A percentile compares a stretch with the other conserved stretches of the same genome.
These are phyloP conservation scores for Loripinus fragilis DNA, from an alignment of 2,888 invertebrate species.

Conservation along the genomic window DNA sequence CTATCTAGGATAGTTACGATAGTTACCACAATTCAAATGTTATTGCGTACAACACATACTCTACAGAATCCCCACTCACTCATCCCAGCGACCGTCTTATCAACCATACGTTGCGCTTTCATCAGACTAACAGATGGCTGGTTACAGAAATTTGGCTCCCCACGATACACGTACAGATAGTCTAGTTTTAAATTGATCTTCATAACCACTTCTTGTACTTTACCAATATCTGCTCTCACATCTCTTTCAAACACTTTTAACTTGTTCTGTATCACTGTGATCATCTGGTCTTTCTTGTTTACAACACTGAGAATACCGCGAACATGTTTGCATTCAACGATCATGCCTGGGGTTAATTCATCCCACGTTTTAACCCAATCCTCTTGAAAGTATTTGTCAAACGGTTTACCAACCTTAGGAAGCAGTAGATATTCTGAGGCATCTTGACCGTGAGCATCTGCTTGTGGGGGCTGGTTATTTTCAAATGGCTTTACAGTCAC, in stretches of 20 bases:
- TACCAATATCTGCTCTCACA: not conserved
- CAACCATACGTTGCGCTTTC: not conserved
- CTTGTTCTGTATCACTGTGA: conserved; percentile 33
- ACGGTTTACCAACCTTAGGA: conserved; percentile 15
- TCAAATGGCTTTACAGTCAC: not conserved
- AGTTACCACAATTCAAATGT: not conserved
- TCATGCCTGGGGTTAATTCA: conserved; percentile 31
- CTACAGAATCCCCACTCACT: conserved; percentile 19
- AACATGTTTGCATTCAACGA: conserved; percentile 26
- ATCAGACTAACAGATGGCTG: not conserved
- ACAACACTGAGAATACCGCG: conserved; percentile 28
- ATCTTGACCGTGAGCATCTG: not conserved
- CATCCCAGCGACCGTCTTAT: not conserved
- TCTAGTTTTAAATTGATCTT: not conserved
- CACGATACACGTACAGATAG: not conserved
- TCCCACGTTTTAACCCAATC: conserved; percentile 25
- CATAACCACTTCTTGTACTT: not conserved
- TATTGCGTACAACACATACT: not conserved
- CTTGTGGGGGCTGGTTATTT: not conserved
- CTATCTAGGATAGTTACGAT: no score
- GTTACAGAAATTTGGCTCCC: conserved; percentile 6
- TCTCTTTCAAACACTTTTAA: not conserved
- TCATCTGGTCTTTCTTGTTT: not conserved
- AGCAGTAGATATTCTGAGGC: conserved; percentile 15
- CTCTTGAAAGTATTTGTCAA: conserved; percentile 22